A percentile compares a stretch with the other conserved stretches of the same genome.
phyloP scores from a whole-genome alignment of 2,797 vertebrate genomes.

The Notamacropus eugenii region DNA sequence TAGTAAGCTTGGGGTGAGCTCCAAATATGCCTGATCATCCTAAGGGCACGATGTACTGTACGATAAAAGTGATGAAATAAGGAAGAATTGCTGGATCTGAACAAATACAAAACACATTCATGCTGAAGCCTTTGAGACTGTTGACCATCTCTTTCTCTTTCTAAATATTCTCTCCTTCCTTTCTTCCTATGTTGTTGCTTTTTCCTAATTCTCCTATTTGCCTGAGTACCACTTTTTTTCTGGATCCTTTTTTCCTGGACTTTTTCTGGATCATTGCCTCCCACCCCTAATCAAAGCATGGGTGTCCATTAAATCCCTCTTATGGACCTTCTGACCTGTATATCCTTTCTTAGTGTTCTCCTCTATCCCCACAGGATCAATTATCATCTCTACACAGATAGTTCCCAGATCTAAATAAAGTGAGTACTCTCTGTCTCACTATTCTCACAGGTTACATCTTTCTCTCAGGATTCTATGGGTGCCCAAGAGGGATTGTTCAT shows the following conservation, averaged over 20 bases:
- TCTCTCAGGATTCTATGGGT: background rate
- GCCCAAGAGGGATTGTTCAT: background rate
- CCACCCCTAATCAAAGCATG: background rate
- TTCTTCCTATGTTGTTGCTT: background rate
- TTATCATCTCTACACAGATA: background rate
- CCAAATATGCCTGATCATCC: background rate
- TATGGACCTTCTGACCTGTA: background rate
- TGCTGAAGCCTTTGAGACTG: background rate
- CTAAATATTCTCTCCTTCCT: background rate
- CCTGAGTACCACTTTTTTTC: background rate
- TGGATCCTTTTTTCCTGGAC: background rate
- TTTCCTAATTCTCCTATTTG: background rate
- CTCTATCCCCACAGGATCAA: background rate
- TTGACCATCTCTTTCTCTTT: background rate
- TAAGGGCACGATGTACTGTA: too few relatives aligned
- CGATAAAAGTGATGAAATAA: background rate
- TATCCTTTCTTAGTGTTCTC: background rate
- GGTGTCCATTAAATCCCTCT: background rate
- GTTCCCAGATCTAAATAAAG: background rate
- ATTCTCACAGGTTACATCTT: background rate
- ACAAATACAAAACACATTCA: background rate
- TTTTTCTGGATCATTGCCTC: background rate
- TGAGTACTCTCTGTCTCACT: background rate
- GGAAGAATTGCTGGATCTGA: background rate
- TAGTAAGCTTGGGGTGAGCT: background rate